Conservation (phyloP, 1,140 invertebrate genomes). For the honey bee (Apis mellifera) region DNA sequence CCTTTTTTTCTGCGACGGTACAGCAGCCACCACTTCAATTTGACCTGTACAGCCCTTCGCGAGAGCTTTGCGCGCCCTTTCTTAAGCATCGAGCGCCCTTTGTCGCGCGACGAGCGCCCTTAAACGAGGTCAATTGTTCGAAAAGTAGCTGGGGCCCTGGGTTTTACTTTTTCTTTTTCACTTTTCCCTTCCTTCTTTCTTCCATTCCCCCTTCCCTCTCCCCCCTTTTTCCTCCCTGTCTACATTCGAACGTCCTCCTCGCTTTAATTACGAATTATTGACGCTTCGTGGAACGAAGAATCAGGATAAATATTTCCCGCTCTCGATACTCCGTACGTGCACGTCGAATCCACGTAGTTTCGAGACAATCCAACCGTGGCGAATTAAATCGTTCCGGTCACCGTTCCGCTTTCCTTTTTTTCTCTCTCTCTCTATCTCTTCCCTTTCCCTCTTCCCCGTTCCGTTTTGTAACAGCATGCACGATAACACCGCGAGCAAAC, state of each 20-base stretch:
- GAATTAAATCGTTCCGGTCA: conserved; percentile 19
- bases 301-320: conserved; percentile 26
- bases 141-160: conserved; percentile 60
- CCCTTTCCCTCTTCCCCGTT: background rate
- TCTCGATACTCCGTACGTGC: background rate
- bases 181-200: background rate
- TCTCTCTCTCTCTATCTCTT: background rate
- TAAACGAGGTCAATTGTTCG: conserved; percentile 71
- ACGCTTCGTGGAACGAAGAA: conserved; percentile 8
- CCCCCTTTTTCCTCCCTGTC: background rate
- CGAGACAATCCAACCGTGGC: conserved; percentile 1
- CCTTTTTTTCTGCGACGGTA: conserved; percentile 48
- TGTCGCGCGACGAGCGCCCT: conserved; percentile 60
- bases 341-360: background rate
- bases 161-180: background rate
- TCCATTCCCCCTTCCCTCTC: background rate
- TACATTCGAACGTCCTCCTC: background rate
- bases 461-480: no score
- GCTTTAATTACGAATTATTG: conserved; percentile 36
- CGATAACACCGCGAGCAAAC: background rate
- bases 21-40: conserved; percentile 50
- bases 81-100: conserved; percentile 51
- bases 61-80: conserved; percentile 39
- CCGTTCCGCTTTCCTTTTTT: background rate
- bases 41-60: conserved; percentile 55